phyloP scores from a whole-genome alignment of 2,888 invertebrate genomes.

The Drosophila prolongata region DNA sequence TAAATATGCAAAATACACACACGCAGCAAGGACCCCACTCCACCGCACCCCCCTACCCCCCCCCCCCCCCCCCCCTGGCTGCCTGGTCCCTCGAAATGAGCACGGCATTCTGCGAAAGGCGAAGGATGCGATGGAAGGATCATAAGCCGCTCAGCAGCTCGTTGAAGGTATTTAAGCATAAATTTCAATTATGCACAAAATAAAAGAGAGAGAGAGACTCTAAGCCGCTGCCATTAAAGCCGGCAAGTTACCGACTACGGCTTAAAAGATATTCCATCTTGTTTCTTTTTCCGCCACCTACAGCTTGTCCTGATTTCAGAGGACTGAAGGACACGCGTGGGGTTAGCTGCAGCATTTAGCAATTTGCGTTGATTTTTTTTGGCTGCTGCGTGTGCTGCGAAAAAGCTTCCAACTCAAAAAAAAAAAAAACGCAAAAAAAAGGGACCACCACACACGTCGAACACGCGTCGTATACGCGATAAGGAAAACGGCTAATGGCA shows the following conservation, averaged over 20 bases:
- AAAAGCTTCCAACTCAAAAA: constrained; percentile 9
- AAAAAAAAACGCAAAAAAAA: neutral
- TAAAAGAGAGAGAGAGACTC: constrained; percentile 41
- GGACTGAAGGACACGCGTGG: neutral
- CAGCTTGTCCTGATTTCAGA: constrained; percentile 14
- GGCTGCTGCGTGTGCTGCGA: neutral
- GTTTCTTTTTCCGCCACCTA: constrained; percentile 22
- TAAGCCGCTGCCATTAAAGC: constrained; percentile 65
- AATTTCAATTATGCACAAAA: constrained; percentile 72
- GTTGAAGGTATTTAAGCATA: constrained; percentile 66
- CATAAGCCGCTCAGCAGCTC: constrained; percentile 67
- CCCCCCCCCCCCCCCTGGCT: neutral
- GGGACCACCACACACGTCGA: constrained; percentile 3
- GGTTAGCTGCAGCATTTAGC: constrained; percentile 22
- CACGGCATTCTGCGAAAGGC: constrained; percentile 16
- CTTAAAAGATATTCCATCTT: constrained; percentile 65
- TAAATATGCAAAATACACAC: constrained; percentile 65
- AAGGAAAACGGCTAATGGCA: constrained; percentile 22
- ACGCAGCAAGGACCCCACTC: constrained; percentile 7
- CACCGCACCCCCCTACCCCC: neutral
- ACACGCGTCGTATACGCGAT: constrained; percentile 34
- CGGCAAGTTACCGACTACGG: constrained; percentile 57
- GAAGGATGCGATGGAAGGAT: constrained; percentile 42
- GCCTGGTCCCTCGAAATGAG: constrained; percentile 6
- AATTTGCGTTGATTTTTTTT: constrained; percentile 38